These are phyloP conservation scores for Temnothorax unifasciatus DNA, from an alignment of 2,888 invertebrate genomes.

Conservation along the genomic window DNA sequence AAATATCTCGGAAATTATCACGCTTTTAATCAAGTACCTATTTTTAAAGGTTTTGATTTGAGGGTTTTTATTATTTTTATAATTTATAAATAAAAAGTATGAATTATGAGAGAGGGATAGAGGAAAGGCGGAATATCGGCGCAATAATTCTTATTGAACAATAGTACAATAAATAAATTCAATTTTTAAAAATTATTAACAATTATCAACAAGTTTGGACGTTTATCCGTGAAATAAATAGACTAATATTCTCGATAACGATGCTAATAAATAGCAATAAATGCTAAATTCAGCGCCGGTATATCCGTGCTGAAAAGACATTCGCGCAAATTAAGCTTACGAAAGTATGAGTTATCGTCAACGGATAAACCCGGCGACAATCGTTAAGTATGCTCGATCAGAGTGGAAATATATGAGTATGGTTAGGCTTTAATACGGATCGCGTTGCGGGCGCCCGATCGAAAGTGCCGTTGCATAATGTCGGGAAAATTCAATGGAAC, in stretches of 20 bases:
- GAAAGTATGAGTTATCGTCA: slow-evolving; percentile 10
- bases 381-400: slow-evolving; percentile 14
- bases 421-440: not conserved
- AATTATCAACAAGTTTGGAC: not conserved
- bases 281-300: not conserved
- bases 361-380: not conserved
- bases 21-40: not conserved
- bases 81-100: not conserved
- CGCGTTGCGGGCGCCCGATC: not conserved
- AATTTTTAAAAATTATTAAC: not conserved
- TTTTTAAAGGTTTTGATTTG: not conserved
- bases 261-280: not conserved
- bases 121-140: not conserved
- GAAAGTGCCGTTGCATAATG: slow-evolving; percentile 24
- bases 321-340: not conserved
- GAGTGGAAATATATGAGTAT: slow-evolving; percentile 8
- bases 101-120: not conserved
- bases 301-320: not conserved
- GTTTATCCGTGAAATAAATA: not conserved
- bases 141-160: not conserved
- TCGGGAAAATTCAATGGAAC: slow-evolving; percentile 27
- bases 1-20: not conserved
- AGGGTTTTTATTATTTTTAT: slow-evolving; percentile 1
- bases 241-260: not conserved
- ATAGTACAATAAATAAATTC: not conserved